Conservation (phyloP, 1,140 invertebrate genomes). For the Periplaneta americana region DNA sequence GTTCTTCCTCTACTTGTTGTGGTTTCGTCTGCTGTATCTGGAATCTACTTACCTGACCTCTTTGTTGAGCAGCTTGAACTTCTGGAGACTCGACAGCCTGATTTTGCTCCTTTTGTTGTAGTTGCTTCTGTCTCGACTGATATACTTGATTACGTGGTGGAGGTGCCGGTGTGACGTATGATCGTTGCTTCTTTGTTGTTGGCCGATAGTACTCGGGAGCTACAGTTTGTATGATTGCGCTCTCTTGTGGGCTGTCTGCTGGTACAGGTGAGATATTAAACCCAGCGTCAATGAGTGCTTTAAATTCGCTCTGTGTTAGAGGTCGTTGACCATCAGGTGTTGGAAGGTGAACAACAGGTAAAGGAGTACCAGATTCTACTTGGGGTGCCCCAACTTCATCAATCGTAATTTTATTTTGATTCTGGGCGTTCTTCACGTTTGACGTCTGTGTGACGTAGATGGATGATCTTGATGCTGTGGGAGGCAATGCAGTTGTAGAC, state of each 20-base stretch:
- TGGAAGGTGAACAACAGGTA: slow-evolving; percentile 19
- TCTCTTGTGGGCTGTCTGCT: not conserved
- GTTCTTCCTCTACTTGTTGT: not conserved
- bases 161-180: slow-evolving; percentile 4
- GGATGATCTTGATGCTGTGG: slow-evolving; percentile 3
- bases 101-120: not conserved
- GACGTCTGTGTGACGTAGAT: slow-evolving; percentile 4
- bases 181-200: slow-evolving; percentile 9
- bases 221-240: no score
- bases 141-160: not conserved
- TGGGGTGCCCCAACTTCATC: not conserved
- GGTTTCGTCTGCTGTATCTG: not conserved
- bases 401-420: not conserved
- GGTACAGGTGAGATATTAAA: slow-evolving; percentile 13
- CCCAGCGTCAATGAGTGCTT: slow-evolving; percentile 17
- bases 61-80: not conserved
- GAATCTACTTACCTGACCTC: not conserved
- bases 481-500: not conserved
- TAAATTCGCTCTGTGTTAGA: slow-evolving; percentile 13
- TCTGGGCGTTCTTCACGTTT: not conserved
- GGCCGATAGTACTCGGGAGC: not conserved
- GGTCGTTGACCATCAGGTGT: slow-evolving; percentile 16
- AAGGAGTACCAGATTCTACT: not conserved
- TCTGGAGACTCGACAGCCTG: not conserved
- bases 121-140: not conserved